phyloP scores from a whole-genome alignment of 2,113 vertebrate genomes.

The Oceanodroma tethys region DNA sequence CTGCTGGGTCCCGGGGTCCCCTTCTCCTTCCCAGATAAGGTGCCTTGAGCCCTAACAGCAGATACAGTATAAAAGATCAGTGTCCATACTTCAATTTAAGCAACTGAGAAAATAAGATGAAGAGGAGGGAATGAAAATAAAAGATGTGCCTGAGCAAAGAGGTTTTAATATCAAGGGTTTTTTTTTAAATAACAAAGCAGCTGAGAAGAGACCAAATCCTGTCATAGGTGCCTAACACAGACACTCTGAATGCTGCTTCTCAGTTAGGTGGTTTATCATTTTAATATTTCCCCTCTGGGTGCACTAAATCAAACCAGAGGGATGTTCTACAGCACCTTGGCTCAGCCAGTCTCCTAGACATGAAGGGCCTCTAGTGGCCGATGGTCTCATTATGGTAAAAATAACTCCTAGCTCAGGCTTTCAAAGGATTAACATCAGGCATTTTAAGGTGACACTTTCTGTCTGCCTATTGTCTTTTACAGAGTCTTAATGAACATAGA shows the following conservation, averaged over 20 bases:
- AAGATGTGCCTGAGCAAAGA: background rate
- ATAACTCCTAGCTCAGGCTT: background rate
- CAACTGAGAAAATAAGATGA: background rate
- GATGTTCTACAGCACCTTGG: background rate
- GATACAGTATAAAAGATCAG: background rate
- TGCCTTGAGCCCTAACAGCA: background rate
- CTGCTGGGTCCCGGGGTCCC: background rate
- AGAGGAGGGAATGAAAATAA: background rate
- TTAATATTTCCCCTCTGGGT: background rate
- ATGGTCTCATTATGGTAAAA: background rate
- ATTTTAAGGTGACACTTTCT: background rate
- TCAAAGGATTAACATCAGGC: background rate
- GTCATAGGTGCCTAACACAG: background rate
- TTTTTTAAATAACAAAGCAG: background rate
- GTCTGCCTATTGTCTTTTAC: background rate
- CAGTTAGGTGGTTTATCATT: background rate
- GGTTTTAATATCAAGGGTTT: background rate
- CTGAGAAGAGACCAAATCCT: background rate
- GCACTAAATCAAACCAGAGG: background rate
- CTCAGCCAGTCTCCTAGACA: background rate
- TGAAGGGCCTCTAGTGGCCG: conserved; percentile 67
- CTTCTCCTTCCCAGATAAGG: background rate
- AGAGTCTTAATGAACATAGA: background rate
- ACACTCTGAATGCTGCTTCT: background rate
- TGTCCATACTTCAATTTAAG: rapidly evolving